Evolutionary conservation across 2,888 invertebrate species (phyloP).

Genomic region (Drymonia ruficornis): DNA sequence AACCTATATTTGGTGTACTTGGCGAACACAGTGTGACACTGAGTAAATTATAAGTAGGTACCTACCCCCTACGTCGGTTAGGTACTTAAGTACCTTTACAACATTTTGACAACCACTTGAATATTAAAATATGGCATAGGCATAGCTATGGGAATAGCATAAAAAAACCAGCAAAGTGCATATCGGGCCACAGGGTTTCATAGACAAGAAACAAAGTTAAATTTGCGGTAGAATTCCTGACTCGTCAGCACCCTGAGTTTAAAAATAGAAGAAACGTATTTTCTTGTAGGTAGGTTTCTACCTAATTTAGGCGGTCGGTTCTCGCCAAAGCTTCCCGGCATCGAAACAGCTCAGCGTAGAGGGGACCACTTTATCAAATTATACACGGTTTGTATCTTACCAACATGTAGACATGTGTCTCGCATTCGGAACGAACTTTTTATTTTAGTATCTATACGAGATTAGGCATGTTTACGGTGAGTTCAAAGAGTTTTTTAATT

Average conservation of each 20-base stretch:
- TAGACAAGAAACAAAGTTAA: too few species aligned
- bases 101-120: too few species aligned
- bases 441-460: conserved; percentile 65
- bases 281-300: conserved; percentile 45
- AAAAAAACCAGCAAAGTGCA: too few species aligned
- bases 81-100: too few species aligned
- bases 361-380: conserved; percentile 68
- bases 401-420: conserved; percentile 79
- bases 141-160: not conserved
- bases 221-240: too few species aligned
- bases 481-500: conserved; percentile 80
- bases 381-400: conserved; percentile 73
- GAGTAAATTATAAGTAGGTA: too few species aligned
- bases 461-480: conserved; percentile 67
- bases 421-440: conserved; percentile 69
- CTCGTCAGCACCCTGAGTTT: conserved; percentile 38
- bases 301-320: conserved; percentile 44
- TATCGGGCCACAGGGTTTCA: too few species aligned
- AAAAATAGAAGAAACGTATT: conserved; percentile 46
- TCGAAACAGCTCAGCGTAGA: conserved; percentile 21
- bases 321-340: too few species aligned
- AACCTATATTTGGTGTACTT: too few species aligned
- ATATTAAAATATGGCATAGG: not conserved
- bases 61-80: too few species aligned
- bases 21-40: too few species aligned